Percentiles rank a stretch among this genome's conserved stretches.
These are phyloP conservation scores for Selene dorsalis DNA, from an alignment of 2,797 vertebrate genomes.

Conservation along the genomic window DNA sequence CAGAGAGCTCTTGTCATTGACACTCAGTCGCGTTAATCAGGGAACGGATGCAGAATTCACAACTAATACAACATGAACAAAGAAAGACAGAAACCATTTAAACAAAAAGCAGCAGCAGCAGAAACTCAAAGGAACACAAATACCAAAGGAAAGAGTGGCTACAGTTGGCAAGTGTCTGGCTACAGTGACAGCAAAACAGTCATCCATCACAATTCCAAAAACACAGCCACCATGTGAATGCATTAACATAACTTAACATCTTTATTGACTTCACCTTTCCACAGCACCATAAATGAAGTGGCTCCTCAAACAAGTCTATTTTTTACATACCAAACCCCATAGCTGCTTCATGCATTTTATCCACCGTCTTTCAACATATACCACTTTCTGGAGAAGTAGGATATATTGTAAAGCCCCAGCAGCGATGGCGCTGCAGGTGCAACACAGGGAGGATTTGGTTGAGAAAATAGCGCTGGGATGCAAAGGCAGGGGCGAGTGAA, in stretches of 20 bases:
- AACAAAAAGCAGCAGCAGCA: constrained; percentile 1
- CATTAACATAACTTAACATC: constrained; percentile 1
- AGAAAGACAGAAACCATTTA: constrained; percentile 22
- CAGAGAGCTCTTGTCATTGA: constrained; percentile 66
- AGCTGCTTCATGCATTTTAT: background rate
- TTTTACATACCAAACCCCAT: background rate
- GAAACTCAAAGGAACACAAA: background rate
- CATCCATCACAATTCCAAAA: background rate
- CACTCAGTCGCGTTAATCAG: constrained; percentile 62
- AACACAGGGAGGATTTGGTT: background rate
- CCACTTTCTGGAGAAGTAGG: background rate
- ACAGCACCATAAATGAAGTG: background rate
- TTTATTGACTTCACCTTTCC: background rate
- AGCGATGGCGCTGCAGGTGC: background rate
- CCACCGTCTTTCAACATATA: background rate
- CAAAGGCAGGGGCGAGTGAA: background rate
- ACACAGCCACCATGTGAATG: background rate
- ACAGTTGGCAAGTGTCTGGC: background rate
- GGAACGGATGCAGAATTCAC: constrained; percentile 53
- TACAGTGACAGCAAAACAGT: background rate
- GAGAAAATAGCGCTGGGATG: background rate
- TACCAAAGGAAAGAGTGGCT: background rate
- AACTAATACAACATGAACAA: constrained; percentile 52
- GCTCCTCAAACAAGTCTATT: background rate
- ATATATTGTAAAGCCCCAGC: background rate